Percentiles rank a stretch among this genome's conserved stretches.
Evolutionary conservation across 2,113 vertebrate genomes (phyloP).

Genomic region (Pachyramphus minor): DNA sequence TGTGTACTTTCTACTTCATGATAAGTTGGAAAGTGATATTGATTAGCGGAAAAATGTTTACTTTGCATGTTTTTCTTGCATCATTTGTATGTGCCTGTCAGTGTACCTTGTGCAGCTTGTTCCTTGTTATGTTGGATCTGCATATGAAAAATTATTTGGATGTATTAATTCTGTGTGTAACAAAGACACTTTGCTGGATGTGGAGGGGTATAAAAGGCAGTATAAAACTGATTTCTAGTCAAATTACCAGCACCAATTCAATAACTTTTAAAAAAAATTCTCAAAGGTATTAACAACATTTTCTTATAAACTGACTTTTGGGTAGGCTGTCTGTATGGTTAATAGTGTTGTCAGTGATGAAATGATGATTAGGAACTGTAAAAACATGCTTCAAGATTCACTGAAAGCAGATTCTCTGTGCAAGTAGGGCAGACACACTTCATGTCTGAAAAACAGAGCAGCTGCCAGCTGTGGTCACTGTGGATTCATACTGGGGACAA

Average conservation of each 20-base stretch:
- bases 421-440: neutral
- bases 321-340: neutral
- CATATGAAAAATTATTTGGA: neutral
- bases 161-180: neutral
- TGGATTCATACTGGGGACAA: neutral
- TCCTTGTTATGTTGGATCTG: neutral
- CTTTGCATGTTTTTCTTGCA: neutral
- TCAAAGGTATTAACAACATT: neutral
- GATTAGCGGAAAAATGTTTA: neutral
- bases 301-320: neutral
- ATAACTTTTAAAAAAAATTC: neutral
- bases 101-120: neutral
- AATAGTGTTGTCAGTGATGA: neutral
- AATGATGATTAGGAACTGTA: neutral
- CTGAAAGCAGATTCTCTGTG: neutral
- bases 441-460: neutral
- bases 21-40: neutral
- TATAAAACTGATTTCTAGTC: neutral
- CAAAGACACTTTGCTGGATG: neutral
- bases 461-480: conserved; percentile 26
- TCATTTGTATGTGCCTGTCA: neutral
- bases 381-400: neutral
- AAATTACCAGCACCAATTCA: neutral
- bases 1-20: neutral
- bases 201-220: neutral